phyloP scores from a whole-genome alignment of 2,888 invertebrate species.

The Microctonus aethiopoides region DNA sequence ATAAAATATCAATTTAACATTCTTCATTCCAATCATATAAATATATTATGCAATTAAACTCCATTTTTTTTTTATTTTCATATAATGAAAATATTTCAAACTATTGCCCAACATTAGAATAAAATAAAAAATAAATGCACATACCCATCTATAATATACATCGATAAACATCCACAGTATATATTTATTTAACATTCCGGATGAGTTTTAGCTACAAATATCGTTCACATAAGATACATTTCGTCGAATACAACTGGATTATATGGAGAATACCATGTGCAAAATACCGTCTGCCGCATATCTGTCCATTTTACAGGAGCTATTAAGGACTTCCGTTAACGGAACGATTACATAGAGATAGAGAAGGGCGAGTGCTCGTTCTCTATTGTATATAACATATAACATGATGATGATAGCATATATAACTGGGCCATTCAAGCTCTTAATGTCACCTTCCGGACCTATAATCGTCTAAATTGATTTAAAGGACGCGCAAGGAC shows the following conservation, averaged over 20 bases:
- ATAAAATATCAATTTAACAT: too few species aligned
- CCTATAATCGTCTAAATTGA: constrained; percentile 20
- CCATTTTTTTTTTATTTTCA: too few species aligned
- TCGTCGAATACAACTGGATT: constrained; percentile 26
- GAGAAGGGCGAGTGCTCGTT: constrained; percentile 22
- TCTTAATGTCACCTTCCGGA: constrained; percentile 7
- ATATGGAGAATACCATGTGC: constrained; percentile 32
- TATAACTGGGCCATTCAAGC: constrained; percentile 6
- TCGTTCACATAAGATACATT: constrained; percentile 34
- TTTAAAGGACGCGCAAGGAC: background rate
- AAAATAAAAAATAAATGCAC: too few species aligned
- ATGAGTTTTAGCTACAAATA: too few species aligned
- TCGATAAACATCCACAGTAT: too few species aligned
- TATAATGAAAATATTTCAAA: too few species aligned
- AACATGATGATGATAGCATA: background rate
- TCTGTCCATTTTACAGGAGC: constrained; percentile 51
- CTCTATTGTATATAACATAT: background rate
- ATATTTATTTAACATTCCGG: too few species aligned
- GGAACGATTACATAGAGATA: constrained; percentile 47
- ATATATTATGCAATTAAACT: too few species aligned
- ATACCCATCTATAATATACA: too few species aligned
- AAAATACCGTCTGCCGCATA: constrained; percentile 41
- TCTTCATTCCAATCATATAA: too few species aligned
- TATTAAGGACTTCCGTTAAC: constrained; percentile 53
- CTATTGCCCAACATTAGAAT: too few species aligned